These are phyloP conservation scores for Drosophila setifemur DNA, from an alignment of 1,140 invertebrate genomes.

Conservation along the genomic window DNA sequence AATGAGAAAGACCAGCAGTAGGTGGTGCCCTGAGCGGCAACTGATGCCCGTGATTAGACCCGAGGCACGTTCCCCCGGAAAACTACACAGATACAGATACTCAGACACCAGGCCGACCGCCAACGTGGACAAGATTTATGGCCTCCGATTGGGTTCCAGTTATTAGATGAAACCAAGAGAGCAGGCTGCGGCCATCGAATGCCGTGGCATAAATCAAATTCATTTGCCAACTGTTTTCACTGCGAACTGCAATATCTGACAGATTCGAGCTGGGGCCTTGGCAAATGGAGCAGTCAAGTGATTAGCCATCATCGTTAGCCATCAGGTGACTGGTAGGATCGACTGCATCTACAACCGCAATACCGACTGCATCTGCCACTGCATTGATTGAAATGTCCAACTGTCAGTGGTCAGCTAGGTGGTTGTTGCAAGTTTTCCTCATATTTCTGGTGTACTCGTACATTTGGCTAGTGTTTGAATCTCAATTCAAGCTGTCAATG, in stretches of 20 bases:
- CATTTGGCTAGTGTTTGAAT: slow-evolving; percentile 2
- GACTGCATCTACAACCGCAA: slow-evolving; percentile 5
- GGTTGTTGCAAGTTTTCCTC: slow-evolving; percentile 1
- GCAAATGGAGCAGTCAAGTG: slow-evolving; percentile 63
- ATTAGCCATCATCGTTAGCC: slow-evolving; percentile 62
- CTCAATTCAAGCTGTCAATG: not conserved
- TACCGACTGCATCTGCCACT: slow-evolving; percentile 7
- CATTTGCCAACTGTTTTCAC: slow-evolving; percentile 54
- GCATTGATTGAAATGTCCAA: slow-evolving; percentile 60
- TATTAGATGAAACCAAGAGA: slow-evolving; percentile 48
- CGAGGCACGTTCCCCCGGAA: slow-evolving; percentile 51
- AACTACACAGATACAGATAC: slow-evolving; percentile 11
- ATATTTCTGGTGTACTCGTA: slow-evolving; percentile 5
- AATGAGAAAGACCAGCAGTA: not conserved
- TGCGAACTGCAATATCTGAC: slow-evolving; percentile 5
- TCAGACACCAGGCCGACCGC: slow-evolving; percentile 24
- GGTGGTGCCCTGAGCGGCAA: slow-evolving; percentile 36
- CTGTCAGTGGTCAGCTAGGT: slow-evolving; percentile 20
- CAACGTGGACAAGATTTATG: slow-evolving; percentile 77
- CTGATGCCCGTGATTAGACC: slow-evolving; percentile 69
- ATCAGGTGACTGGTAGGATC: slow-evolving; percentile 35
- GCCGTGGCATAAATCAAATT: slow-evolving; percentile 76
- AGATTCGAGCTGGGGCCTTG: slow-evolving; percentile 7
- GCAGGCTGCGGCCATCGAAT: slow-evolving; percentile 42
- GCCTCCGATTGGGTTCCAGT: slow-evolving; percentile 55